These are phyloP conservation scores for Ormyrus pomaceus DNA, from an alignment of 2,888 invertebrate species.

Conservation along the genomic window DNA sequence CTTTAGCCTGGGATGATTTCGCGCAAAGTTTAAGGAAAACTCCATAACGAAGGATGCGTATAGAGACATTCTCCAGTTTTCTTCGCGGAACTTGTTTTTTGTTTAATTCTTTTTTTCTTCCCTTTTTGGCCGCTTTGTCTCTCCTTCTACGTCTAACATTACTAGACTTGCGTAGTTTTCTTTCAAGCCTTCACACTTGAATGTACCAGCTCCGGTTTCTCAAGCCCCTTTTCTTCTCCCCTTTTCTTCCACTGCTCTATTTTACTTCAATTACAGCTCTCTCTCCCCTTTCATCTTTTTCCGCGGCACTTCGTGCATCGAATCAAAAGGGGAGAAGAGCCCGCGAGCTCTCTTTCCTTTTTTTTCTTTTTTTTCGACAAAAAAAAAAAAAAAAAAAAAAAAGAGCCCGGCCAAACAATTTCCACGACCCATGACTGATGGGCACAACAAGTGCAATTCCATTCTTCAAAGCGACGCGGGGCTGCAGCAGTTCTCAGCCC, in stretches of 20 bases:
- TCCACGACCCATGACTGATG: no score
- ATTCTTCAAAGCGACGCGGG: no score
- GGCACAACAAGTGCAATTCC: no score
- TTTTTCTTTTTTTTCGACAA: neutral
- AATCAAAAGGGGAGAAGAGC: conserved; percentile 14
- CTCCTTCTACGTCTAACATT: neutral
- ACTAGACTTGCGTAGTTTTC: conserved; percentile 7
- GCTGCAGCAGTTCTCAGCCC: no score
- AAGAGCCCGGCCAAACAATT: no score
- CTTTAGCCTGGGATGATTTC: no score
- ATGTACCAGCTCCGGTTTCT: conserved; percentile 8
- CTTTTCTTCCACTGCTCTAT: conserved; percentile 9
- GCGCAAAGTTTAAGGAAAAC: no score
- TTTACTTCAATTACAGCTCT: conserved; percentile 45
- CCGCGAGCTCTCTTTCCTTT: neutral
- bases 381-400: no score
- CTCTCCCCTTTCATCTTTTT: neutral
- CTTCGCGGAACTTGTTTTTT: conserved; percentile 16
- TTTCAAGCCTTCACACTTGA: conserved; percentile 32
- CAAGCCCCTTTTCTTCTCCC: neutral
- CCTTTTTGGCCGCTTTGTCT: neutral
- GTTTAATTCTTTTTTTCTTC: conserved; percentile 10
- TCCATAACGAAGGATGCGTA: neutral
- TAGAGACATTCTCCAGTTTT: neutral
- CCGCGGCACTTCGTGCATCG: neutral